Evolutionary conservation across 2,113 vertebrate species (phyloP).

Genomic region (Columbina picui): DNA sequence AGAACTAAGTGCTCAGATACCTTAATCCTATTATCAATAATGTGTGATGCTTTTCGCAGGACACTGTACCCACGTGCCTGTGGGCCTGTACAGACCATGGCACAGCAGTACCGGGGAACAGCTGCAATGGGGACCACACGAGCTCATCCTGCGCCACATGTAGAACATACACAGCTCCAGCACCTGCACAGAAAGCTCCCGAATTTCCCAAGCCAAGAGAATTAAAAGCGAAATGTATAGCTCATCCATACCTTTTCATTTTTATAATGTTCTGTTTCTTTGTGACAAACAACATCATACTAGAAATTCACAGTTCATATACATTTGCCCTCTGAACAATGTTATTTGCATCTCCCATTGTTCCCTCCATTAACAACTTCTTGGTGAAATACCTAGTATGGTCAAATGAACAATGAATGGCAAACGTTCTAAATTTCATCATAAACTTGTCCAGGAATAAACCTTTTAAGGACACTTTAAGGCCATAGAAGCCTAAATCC

Average conservation of each 20-base stretch:
- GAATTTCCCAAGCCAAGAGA: not conserved
- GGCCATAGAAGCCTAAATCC: not conserved
- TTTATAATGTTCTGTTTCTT: not conserved
- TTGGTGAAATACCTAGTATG: constrained; percentile 29
- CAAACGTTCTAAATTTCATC: constrained; percentile 3
- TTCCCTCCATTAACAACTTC: not conserved
- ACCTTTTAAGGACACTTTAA: constrained; percentile 27
- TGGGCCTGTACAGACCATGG: not conserved
- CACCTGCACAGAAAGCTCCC: not conserved
- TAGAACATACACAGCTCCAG: not conserved
- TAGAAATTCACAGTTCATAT: not conserved
- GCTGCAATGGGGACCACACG: not conserved
- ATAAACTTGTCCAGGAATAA: constrained; percentile 8
- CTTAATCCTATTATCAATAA: not conserved
- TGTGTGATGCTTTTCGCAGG: not conserved
- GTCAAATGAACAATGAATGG: not conserved
- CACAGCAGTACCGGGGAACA: not conserved
- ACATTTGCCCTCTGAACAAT: not conserved
- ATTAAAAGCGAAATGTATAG: not conserved
- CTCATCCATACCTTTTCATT: not conserved
- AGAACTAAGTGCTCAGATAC: not conserved
- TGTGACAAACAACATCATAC: not conserved
- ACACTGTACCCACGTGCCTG: not conserved
- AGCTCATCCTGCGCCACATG: not conserved
- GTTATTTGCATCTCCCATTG: not conserved